These are phyloP conservation scores for Lasius platythorax DNA, from an alignment of 2,888 invertebrate species.

Conservation along the genomic window DNA sequence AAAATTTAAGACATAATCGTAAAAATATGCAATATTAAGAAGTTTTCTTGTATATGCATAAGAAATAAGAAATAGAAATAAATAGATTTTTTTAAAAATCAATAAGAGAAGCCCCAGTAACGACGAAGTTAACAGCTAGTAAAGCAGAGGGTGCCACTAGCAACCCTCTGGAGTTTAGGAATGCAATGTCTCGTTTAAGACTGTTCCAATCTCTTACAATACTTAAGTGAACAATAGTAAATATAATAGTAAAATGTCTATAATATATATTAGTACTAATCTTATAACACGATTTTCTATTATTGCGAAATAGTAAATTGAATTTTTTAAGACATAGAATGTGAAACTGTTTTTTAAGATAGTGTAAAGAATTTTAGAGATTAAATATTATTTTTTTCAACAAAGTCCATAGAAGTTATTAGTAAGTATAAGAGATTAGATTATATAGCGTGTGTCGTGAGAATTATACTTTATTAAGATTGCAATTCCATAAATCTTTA, in stretches of 20 bases:
- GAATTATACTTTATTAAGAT: not conserved
- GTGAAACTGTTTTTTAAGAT: not conserved
- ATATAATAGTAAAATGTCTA: not conserved
- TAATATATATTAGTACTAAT: not conserved
- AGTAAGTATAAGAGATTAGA: not conserved
- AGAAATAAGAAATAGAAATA: constrained; percentile 1
- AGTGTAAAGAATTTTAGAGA: not conserved
- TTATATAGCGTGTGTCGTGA: too few relatives aligned
- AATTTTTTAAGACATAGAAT: not conserved
- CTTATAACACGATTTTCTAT: not conserved
- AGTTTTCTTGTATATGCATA: not conserved
- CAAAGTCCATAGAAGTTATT: not conserved
- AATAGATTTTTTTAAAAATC: constrained; percentile 60
- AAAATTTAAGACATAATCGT: not conserved
- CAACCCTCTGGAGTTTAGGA: not conserved
- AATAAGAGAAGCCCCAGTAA: constrained; percentile 47
- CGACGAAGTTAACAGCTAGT: constrained; percentile 31
- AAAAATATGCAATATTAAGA: not conserved
- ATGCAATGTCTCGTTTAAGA: not conserved
- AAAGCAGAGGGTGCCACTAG: constrained; percentile 68
- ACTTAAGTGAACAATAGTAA: not conserved
- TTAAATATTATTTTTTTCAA: not conserved
- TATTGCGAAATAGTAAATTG: not conserved
- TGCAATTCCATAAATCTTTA: not conserved
- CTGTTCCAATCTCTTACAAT: not conserved